phyloP scores from a whole-genome alignment of 2,113 vertebrate species.

The Oryzias celebensis region DNA sequence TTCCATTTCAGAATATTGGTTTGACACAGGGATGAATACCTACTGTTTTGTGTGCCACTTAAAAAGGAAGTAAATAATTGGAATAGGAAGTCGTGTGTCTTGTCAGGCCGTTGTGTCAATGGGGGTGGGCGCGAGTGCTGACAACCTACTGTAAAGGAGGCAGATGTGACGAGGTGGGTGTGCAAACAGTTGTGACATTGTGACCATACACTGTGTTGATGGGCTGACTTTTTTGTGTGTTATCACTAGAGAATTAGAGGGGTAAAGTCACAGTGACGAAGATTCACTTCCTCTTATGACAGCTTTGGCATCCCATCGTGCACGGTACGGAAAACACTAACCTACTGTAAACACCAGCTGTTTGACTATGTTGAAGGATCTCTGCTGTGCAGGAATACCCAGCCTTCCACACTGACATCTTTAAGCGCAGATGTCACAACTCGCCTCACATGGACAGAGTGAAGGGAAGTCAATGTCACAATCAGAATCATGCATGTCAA shows the following conservation, averaged over 20 bases:
- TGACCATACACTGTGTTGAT: conserved; percentile 59
- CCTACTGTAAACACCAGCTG: conserved; percentile 23
- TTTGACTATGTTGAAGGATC: conserved; percentile 40
- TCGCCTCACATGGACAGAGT: conserved; percentile 7
- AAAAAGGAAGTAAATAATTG: conserved; percentile 32
- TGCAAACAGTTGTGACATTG: conserved; percentile 56
- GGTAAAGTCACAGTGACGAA: conserved; percentile 42
- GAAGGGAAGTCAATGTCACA: conserved; percentile 14
- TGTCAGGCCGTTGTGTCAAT: conserved; percentile 6
- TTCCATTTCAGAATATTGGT: background rate
- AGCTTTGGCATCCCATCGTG: conserved; percentile 34
- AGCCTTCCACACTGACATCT: conserved; percentile 20
- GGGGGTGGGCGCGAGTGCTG: conserved; percentile 31
- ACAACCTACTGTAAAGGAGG: conserved; percentile 41
- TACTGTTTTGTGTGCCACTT: background rate
- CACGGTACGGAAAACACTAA: conserved; percentile 22
- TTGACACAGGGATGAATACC: conserved; percentile 15
- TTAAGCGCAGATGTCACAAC: conserved; percentile 21
- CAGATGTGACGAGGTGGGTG: conserved; percentile 57
- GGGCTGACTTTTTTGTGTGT: conserved; percentile 42
- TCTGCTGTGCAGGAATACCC: conserved; percentile 10
- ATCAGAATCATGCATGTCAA: background rate
- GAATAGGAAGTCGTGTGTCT: conserved; percentile 26
- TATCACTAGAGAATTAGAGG: conserved; percentile 33
- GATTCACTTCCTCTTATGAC: conserved; percentile 53